Base-by-base conservation (phyloP, 2,888 invertebrate genomes). In the Ptychoptera contaminata region DNA sequence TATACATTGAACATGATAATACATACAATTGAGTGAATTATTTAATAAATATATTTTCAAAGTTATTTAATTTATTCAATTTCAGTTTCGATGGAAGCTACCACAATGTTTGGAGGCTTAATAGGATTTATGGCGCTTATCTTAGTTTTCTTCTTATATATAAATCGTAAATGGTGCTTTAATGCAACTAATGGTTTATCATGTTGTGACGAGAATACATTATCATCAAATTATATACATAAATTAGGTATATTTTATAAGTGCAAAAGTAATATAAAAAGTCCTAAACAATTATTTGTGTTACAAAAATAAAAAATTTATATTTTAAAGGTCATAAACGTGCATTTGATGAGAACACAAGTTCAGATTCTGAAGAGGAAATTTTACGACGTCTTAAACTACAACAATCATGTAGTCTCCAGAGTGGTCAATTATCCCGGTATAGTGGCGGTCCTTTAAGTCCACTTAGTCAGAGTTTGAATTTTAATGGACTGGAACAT, bases 101-200 rank as follows among this genome's bases (percentile, higher is more conserved):
- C 86, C 56, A 86, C 87, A 60, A 82, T 90, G 62, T 74, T 92
- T 62, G 88, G 87, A 58, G 87, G 84, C 50, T 80, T 90, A 56
- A 84, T 82, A 50, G 86, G 83, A 50, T 79, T 91, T 60, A 79
- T 90, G 45, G 79, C 80, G 16, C 70, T 91, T 48, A 72, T 92
- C 53, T 70, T 92, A 56, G 79, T 91, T 51, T 75, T 91, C 57
- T 79, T 90, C 56, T 73, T 92, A 53, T 92, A 91, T 69, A 74
- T 92, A 52, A 86, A 86, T 60, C 81, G 88, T 58, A 79, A 77
- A 64, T 71, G 76, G 58, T 79, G 80, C 58, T 79, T 77, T 59
- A 72, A 71, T 50, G 67, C 71, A 48, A 67, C 71, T 47, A 73
- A 72, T 52, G 73, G 71, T 48, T 72, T 77, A 52, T 69, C 72